A percentile compares a stretch with the other conserved stretches of the same genome.
These are phyloP conservation scores for Microplitis manilae DNA, from an alignment of 2,888 invertebrate genomes.

Conservation along the genomic window DNA sequence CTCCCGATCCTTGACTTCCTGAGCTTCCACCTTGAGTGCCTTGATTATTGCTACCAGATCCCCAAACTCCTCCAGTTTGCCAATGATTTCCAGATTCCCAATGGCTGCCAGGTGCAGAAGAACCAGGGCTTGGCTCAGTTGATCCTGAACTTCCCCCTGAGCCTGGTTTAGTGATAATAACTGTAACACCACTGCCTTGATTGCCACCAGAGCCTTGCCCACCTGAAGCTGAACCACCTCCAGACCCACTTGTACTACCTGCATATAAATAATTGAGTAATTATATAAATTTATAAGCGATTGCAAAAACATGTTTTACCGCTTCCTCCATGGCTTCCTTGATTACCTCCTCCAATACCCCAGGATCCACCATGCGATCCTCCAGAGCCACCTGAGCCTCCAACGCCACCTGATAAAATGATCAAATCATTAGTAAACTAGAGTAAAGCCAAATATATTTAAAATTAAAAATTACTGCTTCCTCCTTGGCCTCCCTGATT, in stretches of 20 bases:
- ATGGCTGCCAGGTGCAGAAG: neutral
- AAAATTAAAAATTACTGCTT: neutral
- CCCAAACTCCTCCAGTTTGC: neutral
- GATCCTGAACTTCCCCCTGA: neutral
- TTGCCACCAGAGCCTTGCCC: neutral
- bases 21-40: neutral
- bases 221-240: neutral
- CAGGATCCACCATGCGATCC: neutral
- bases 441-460: neutral
- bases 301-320: neutral
- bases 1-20: neutral
- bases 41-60: no score
- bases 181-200: neutral
- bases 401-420: neutral
- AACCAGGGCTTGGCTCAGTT: neutral
- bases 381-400: neutral
- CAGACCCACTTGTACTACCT: no score
- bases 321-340: constrained; percentile 5
- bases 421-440: neutral
- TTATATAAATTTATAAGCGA: neutral
- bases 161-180: neutral
- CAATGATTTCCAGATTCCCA: neutral
- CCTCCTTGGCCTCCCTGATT: constrained; percentile 6
- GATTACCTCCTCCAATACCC: neutral
- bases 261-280: neutral